These are phyloP conservation scores for Ovis canadensis DNA, from an alignment of 2,113 vertebrate species.

Conservation along the genomic window DNA sequence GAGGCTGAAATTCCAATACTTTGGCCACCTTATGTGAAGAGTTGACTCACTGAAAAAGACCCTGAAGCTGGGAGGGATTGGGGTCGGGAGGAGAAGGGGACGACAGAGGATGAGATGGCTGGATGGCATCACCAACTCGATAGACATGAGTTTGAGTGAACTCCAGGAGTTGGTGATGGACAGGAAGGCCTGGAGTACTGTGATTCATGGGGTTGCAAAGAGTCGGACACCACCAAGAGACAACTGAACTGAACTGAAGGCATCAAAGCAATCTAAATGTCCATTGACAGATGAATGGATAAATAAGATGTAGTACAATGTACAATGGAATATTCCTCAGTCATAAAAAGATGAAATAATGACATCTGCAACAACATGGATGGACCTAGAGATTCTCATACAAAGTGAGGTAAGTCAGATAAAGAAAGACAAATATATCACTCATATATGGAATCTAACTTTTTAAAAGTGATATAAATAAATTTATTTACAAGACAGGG, in stretches of 20 bases:
- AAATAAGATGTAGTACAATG: not conserved
- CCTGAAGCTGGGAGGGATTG: too few species aligned
- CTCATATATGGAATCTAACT: not conserved
- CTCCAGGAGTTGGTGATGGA: too few species aligned
- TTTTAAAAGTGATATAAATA: not conserved
- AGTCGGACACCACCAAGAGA: too few species aligned
- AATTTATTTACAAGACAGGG: not conserved
- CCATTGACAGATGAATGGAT: not conserved
- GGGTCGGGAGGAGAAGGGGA: too few species aligned
- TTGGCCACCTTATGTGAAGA: too few species aligned
- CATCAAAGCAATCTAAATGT: not conserved
- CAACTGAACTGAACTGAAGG: too few species aligned
- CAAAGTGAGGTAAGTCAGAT: not conserved
- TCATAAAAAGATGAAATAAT: not conserved
- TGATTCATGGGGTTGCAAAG: accelerated
- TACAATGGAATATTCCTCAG: not conserved
- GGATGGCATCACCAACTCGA: too few species aligned
- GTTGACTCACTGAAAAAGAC: too few species aligned
- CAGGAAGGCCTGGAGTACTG: too few species aligned
- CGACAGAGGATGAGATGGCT: too few species aligned
- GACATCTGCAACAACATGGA: not conserved
- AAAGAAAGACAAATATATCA: not conserved
- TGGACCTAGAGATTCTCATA: not conserved
- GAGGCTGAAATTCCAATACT: too few species aligned
- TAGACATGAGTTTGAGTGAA: too few species aligned